These are phyloP conservation scores for Neelides folsomi DNA, from an alignment of 2,888 invertebrate species.

Conservation along the genomic window DNA sequence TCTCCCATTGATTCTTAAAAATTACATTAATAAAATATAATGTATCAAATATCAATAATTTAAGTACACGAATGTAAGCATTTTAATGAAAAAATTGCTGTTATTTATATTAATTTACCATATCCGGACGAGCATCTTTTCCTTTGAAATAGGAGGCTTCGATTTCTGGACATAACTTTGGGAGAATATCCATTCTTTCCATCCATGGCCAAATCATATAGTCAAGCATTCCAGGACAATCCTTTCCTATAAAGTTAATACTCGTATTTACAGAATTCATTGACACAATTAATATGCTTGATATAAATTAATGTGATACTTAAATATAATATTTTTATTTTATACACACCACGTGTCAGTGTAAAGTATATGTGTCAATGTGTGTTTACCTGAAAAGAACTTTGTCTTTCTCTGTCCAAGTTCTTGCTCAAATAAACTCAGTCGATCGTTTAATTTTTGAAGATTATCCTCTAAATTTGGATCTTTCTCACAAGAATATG, in stretches of 20 bases:
- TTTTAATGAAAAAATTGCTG: too few relatives aligned
- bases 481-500: background rate
- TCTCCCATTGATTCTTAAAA: too few relatives aligned
- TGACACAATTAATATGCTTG: too few relatives aligned
- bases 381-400: background rate
- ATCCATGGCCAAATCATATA: constrained; percentile 77
- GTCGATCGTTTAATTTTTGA: background rate
- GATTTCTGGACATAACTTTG: constrained; percentile 11
- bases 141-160: background rate
- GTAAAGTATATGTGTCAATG: too few relatives aligned
- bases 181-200: constrained; percentile 42
- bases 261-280: too few relatives aligned
- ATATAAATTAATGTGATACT: too few relatives aligned
- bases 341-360: too few relatives aligned
- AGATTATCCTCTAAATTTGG: background rate
- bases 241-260: constrained; percentile 39
- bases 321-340: too few relatives aligned
- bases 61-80: too few relatives aligned
- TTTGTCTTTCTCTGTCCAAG: background rate
- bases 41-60: too few relatives aligned
- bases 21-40: too few relatives aligned
- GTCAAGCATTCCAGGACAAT: constrained; percentile 60
- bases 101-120: background rate
- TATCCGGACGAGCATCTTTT: background rate
- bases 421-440: background rate